phyloP scores from a whole-genome alignment of 2,113 vertebrate genomes.

The Sander lucioperca region DNA sequence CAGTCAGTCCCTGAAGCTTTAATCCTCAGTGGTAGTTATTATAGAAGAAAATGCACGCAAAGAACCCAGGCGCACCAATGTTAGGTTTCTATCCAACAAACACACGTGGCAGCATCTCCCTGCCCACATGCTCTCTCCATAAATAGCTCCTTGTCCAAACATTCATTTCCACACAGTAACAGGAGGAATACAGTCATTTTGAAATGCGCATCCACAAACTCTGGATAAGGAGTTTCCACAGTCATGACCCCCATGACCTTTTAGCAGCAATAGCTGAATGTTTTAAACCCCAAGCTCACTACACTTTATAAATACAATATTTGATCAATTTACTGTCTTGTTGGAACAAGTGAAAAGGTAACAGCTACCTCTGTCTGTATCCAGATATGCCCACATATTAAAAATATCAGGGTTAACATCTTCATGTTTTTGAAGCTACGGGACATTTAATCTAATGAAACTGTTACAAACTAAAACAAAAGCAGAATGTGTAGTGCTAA shows the following conservation, averaged over 20 bases:
- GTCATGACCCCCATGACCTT: background rate
- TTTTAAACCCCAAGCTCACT: conserved; percentile 5
- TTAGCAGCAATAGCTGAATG: background rate
- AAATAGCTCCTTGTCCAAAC: conserved; percentile 67
- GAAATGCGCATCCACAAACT: conserved; percentile 32
- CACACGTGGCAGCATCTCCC: conserved; percentile 42
- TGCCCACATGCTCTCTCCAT: conserved; percentile 48
- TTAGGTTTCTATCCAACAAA: conserved; percentile 41
- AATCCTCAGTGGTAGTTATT: conserved; percentile 30
- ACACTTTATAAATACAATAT: background rate
- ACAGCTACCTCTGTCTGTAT: background rate
- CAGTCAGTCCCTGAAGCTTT: conserved; percentile 19
- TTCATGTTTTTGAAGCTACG: background rate
- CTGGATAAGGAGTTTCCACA: conserved; percentile 24
- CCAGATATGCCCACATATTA: background rate
- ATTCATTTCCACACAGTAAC: conserved; percentile 49
- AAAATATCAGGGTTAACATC: background rate
- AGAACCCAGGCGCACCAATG: conserved; percentile 18
- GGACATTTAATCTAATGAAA: background rate
- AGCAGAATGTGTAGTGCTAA: background rate
- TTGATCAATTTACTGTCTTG: background rate
- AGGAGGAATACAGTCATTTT: conserved; percentile 38
- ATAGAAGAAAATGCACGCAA: conserved; percentile 25
- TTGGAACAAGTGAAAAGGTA: background rate
- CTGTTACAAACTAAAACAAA: background rate